Base-by-base conservation (phyloP, 2,888 invertebrate species). In the Tanytarsus gracilentus region DNA sequence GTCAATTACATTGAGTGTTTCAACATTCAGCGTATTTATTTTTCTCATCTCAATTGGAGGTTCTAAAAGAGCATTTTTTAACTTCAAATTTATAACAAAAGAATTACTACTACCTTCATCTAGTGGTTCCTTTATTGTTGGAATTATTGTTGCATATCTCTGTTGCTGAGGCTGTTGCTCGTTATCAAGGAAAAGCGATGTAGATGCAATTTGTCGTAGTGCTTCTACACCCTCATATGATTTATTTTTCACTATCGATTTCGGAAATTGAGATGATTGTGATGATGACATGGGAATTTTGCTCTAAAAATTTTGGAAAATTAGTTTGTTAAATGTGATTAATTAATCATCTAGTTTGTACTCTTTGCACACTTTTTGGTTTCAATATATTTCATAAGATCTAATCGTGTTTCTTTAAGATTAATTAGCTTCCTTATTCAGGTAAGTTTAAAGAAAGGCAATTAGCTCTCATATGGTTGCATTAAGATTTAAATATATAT, bases 161-260 rank as follows among this genome's bases (percentile, higher is more conserved):
- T n/a, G n/a, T n/a, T n/a, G n/a, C n/a, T n/a, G n/a, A 62, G 71
- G 69, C 16, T 71, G 69, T 65, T 75, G 74, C 63, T 76, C 76
- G 66, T 75, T 74, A 65, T 76, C 75, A 68, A 76, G 69, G 66
- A 76, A 76, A 63, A 75, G 66, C 52, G 75, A 75, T 48, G 76
- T 76, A 40, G 75, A 72, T 48, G 76, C 75, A 36, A 76, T 72
- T 65, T 75, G 74, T 25, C 74, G 70, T 29, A 74, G 66, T 61
- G 74, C 73, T 67, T 74, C 74, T 70, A 74, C 73, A 29, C 74
- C 73, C 66, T 74, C 74, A 21, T 61, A 59, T 21, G 58, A 49
- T 48, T 59, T 59, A 48, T 59, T 44, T 59, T 59, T 59, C n/a
- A 59, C 58, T 59, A 59, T 59, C 48, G 58, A 59, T 48, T 59